Evolutionary conservation across 2,888 invertebrate species (phyloP).

Genomic region (Clusia tigrina): DNA sequence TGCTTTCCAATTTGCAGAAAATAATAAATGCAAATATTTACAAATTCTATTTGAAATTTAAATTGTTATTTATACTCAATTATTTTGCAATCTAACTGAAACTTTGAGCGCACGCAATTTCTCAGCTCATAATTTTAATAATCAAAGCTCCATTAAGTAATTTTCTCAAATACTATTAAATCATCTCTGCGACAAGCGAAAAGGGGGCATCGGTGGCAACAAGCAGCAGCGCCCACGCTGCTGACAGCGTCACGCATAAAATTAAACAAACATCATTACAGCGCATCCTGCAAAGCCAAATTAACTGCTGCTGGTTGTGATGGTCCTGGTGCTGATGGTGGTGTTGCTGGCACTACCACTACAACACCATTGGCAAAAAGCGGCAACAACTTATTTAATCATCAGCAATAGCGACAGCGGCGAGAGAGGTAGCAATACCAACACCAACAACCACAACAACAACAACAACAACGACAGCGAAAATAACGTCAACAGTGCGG

Average conservation of each 20-base stretch:
- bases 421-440: no score
- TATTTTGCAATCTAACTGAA: not conserved
- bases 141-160: slow-evolving; percentile 37
- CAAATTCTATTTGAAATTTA: not conserved
- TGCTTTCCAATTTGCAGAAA: not conserved
- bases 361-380: slow-evolving; percentile 2
- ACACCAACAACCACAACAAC: no score
- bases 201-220: not conserved
- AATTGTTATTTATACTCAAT: not conserved
- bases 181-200: no score
- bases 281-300: slow-evolving; percentile 32
- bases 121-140: slow-evolving; percentile 31
- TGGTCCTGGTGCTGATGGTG: no score
- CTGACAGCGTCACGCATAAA: slow-evolving; percentile 36
- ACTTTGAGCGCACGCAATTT: not conserved
- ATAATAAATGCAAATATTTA: not conserved
- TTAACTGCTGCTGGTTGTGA: slow-evolving; percentile 33
- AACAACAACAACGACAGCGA: no score
- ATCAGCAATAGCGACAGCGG: slow-evolving; percentile 9
- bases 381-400: slow-evolving; percentile 1
- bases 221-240: not conserved
- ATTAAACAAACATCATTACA: slow-evolving; percentile 43
- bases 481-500: no score
- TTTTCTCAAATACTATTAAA: slow-evolving; percentile 35
- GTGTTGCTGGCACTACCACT: not conserved